phyloP scores from a whole-genome alignment of 2,888 invertebrate species.

The Pediacus dermestoides region DNA sequence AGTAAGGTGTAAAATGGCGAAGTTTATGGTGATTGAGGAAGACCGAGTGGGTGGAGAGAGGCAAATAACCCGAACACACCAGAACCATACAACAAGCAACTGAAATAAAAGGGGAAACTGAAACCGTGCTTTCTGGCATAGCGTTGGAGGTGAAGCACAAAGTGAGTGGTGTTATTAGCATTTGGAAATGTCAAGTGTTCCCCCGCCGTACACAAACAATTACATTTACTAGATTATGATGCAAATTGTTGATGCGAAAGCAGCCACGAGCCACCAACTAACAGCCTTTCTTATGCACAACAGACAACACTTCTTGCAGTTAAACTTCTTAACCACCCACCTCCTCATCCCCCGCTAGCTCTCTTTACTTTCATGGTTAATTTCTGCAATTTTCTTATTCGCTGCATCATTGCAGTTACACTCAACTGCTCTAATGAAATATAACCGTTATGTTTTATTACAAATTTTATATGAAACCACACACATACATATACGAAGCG shows the following conservation, averaged over 20 bases:
- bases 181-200: slow-evolving; percentile 36
- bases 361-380: neutral
- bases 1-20: no score
- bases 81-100: no score
- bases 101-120: no score
- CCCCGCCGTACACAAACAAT: slow-evolving; percentile 40
- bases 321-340: slow-evolving; percentile 9
- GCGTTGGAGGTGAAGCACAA: no score
- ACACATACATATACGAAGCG: no score
- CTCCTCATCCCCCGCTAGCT: neutral
- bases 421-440: neutral
- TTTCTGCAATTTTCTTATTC: slow-evolving; percentile 3
- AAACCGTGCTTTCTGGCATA: no score
- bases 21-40: no score
- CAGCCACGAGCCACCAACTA: slow-evolving; percentile 19
- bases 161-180: slow-evolving; percentile 32
- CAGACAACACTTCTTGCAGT: slow-evolving; percentile 15
- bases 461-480: no score
- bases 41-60: no score
- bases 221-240: slow-evolving; percentile 39
- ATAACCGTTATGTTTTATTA: slow-evolving; percentile 1
- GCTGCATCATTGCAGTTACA: neutral
- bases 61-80: no score
- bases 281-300: slow-evolving; percentile 20
- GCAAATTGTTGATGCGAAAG: slow-evolving; percentile 39